Evolutionary conservation across 2,888 invertebrate species (phyloP).

Genomic region (Eristalis intricaria): DNA sequence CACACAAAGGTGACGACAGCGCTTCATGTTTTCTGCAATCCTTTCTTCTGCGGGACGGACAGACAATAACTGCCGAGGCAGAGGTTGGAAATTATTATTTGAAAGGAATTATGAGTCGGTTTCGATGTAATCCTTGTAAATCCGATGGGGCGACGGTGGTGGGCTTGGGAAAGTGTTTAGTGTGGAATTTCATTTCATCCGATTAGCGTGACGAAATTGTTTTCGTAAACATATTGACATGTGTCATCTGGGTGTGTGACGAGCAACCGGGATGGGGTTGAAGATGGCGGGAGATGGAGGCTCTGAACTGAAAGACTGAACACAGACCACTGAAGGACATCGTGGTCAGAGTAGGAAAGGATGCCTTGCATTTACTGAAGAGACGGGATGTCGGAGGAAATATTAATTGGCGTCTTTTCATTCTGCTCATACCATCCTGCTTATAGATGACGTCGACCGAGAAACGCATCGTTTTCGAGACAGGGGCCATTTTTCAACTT

Average conservation of each 20-base stretch:
- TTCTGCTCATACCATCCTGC: too few species aligned
- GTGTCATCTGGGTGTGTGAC: not conserved
- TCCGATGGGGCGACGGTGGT: not conserved
- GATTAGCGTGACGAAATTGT: conserved; percentile 43
- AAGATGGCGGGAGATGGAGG: not conserved
- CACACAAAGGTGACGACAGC: conserved; percentile 33
- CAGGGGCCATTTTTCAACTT: too few species aligned
- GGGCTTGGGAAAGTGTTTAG: conserved; percentile 43
- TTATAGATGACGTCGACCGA: too few species aligned
- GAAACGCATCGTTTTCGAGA: too few species aligned
- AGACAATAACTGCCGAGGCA: conserved; percentile 7
- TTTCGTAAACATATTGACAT: conserved; percentile 41
- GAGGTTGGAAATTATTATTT: conserved; percentile 27
- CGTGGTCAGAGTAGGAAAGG: too few species aligned
- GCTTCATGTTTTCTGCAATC: conserved; percentile 17
- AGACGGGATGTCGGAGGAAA: too few species aligned
- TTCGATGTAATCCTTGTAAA: conserved; percentile 40
- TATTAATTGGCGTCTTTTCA: too few species aligned
- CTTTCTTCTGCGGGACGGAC: conserved; percentile 1
- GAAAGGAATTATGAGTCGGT: conserved; percentile 1
- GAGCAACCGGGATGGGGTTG: not conserved
- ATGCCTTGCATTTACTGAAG: too few species aligned
- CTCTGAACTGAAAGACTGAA: too few species aligned
- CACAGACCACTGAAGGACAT: too few species aligned
- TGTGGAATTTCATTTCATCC: conserved; percentile 51